Base-by-base conservation (phyloP, 1,140 invertebrate species). In the Ditylenchus dipsaci region DNA sequence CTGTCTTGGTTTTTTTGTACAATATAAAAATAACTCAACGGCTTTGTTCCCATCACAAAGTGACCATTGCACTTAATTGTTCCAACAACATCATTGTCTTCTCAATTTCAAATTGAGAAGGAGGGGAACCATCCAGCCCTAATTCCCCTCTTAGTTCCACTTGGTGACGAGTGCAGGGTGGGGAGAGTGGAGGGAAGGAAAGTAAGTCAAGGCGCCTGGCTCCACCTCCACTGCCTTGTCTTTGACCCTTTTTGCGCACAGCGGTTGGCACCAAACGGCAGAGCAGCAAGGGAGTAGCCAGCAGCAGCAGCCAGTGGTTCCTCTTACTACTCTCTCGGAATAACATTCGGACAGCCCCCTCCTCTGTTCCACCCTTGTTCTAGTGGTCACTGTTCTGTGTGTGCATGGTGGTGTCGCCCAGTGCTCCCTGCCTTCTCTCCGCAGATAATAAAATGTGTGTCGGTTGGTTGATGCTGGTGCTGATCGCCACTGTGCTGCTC, bases 401-500 rank as follows among this genome's bases (percentile, higher is more conserved):
- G 49, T 53, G 49, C 49, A 53, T 53, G 49, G 3, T 53, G 49
- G 49, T 53, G 49, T 53, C 49, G 49, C 49, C 15, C 49, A 53
- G 23, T 53, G n/a, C 49, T 26, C 23, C 23, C 49, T 21, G 3
- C 23, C 49, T 53, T 8, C 15, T 19, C n/a, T n/a, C n/a, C n/a
- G n/a, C n/a, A 53, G 49, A 53, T 53, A 53, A 53, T 53, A 53
- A 53, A 53, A 53, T 53, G 23, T 53, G 23, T 19, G 49, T 21
- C 23, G 49, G 33, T 38, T 38, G 33, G 33, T 11, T 38, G 49
- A 15, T 19, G 23, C 3, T 53, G 49, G 3, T 26, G 23, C 3
- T 53, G 49, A 53, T 53, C 49, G 49, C 49, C 49, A 53, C 49
- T 53, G 49, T 53, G n/a, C 33, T n/a, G n/a, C n/a, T n/a, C n/a